Evolutionary conservation across 2,888 invertebrate species (phyloP).

Genomic region (Melanargia galathea): DNA sequence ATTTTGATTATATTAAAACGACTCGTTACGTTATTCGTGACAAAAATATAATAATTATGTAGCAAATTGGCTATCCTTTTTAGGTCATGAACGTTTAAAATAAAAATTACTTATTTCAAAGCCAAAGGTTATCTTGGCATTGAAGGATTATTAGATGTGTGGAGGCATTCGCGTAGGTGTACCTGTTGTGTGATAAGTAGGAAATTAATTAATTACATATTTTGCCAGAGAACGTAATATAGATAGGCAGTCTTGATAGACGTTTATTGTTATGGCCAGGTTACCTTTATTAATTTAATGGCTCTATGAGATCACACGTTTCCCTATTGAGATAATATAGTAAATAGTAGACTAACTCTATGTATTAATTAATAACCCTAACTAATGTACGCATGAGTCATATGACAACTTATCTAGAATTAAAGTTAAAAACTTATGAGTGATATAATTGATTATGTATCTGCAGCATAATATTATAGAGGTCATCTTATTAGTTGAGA

Average conservation of each 20-base stretch:
- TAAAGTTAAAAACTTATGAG: background rate
- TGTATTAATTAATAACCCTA: no score
- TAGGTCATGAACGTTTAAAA: constrained; percentile 34
- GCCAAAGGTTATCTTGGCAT: constrained; percentile 41
- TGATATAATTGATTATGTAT: background rate
- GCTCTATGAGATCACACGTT: background rate
- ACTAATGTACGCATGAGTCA: background rate
- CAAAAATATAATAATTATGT: constrained; percentile 12
- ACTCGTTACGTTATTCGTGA: constrained; percentile 13
- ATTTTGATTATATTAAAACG: constrained; percentile 26
- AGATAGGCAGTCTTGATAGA: constrained; percentile 11
- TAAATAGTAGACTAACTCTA: background rate
- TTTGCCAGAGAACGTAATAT: constrained; percentile 12
- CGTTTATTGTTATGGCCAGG: constrained; percentile 8
- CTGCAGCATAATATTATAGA: background rate
- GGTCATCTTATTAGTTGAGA: background rate
- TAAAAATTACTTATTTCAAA: constrained; percentile 31
- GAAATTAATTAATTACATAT: constrained; percentile 36
- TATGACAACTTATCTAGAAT: no score
- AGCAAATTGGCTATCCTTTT: constrained; percentile 30
- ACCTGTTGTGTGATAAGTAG: constrained; percentile 31
- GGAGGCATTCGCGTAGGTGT: constrained; percentile 38
- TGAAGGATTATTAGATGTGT: constrained; percentile 35
- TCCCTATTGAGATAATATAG: background rate
- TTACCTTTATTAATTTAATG: background rate